Conservation (phyloP, 2,113 vertebrate genomes). For the Indri indri region DNA sequence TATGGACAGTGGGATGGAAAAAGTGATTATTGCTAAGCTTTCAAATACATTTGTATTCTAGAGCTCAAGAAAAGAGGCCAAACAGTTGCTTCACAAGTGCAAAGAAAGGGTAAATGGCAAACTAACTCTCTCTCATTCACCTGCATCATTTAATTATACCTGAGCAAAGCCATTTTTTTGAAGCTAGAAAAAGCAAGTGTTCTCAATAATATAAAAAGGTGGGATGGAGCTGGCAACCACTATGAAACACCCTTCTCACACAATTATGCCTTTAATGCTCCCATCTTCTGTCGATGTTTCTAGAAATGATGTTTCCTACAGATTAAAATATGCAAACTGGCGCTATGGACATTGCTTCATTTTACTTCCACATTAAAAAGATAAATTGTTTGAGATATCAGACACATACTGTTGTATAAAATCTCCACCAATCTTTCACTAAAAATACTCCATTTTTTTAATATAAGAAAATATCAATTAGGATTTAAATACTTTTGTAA, state of each 20-base stretch:
- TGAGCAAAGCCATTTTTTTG: neutral
- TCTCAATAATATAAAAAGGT: neutral
- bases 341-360: neutral
- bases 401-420: neutral
- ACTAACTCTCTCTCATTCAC: neutral
- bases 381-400: neutral
- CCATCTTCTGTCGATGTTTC: conserved; percentile 19
- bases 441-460: neutral
- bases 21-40: conserved; percentile 12
- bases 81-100: neutral
- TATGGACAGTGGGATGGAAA: neutral
- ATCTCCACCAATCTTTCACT: neutral
- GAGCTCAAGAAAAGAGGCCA: neutral
- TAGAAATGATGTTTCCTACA: neutral
- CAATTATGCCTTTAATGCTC: neutral
- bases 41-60: neutral
- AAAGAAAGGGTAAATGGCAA: neutral
- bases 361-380: neutral
- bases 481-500: neutral
- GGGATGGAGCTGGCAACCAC: neutral
- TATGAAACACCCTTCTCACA: neutral
- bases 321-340: neutral
- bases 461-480: neutral
- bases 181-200: neutral
- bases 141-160: neutral